Base-by-base conservation (phyloP, 1,140 invertebrate genomes). In the Araneus ventricosus region DNA sequence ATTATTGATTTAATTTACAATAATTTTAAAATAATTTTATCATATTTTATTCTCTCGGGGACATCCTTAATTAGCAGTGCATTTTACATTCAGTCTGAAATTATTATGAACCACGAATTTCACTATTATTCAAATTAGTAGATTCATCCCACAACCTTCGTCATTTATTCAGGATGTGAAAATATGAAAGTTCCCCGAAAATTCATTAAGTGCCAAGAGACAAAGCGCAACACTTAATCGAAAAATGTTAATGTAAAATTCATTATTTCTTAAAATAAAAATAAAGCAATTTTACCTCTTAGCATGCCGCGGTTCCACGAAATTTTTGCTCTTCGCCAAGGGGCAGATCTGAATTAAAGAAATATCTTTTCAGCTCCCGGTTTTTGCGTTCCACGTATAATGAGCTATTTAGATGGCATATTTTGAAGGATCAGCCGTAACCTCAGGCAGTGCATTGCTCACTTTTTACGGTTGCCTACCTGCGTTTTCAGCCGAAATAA, bases 341-440 rank as follows among this genome's bases (percentile, higher is more conserved):
- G 27, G 59, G 61, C 86, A 67, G 1, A n/a, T 41, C 6, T 24
- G 61, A 88, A 88, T 88, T 67, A 88, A 70, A 67, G 86, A 88
- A 61, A 75, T 75, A n/a, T 52, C 2, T 27, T 8, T 27, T 61
- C 24, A 30, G 89, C 89, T 91, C 80, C 89, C 84, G 89, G 52
- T 91, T 82, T 91, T 84, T 8, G 30, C 37, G 17, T 79, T 37
- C 70, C n/a, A 75, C 30, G 17, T 70, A 80, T 91, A 91, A 91
- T 91, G 80, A 91, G 70, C 89, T 34, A 91, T 91, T 91, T 63
- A 17, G 61, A 92, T 92, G 90, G 90, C 90, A 92, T 92, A 86
- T 92, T 86, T 92, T 92, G 82, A 85, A 92, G 82, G 82, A 92
- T 92, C 90, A 67, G 37, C n/a, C 24, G n/a, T 91, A 45, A 5